Evolutionary conservation across 2,797 vertebrate genomes (phyloP).

Genomic region (Diplodus puntazzo): DNA sequence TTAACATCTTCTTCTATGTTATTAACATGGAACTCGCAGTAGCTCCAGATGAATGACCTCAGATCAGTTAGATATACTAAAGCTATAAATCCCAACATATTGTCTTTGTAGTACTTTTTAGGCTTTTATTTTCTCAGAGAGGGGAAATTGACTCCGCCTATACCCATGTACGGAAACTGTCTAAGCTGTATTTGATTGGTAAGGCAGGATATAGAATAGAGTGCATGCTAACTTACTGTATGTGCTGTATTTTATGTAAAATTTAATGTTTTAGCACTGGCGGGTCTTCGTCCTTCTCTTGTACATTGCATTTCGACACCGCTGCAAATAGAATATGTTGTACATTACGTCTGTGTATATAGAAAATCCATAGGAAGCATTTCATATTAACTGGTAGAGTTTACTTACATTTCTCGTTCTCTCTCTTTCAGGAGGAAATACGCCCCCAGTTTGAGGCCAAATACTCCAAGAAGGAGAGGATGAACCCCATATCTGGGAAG

Average conservation of each 20-base stretch:
- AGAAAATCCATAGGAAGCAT: neutral
- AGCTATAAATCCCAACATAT: too few species aligned
- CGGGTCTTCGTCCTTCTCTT: neutral
- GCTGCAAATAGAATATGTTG: neutral
- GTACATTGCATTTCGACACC: neutral
- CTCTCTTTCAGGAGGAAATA: constrained; percentile 89
- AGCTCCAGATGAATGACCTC: too few species aligned
- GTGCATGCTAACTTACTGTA: too few species aligned
- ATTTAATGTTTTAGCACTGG: neutral
- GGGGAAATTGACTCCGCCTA: too few species aligned
- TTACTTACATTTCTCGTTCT: neutral
- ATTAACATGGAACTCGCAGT: too few species aligned
- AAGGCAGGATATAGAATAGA: too few species aligned
- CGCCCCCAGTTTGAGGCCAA: constrained; percentile 96
- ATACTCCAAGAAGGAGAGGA: constrained; percentile 94
- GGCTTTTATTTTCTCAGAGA: too few species aligned
- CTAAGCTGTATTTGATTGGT: too few species aligned
- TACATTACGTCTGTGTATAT: neutral
- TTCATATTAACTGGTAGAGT: neutral
- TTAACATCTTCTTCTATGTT: too few species aligned
- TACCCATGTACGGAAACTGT: too few species aligned
- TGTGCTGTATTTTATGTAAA: neutral
- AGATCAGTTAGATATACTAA: too few species aligned
- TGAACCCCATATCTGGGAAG: constrained; percentile 96
- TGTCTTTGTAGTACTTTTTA: too few species aligned